Evolutionary conservation across 64 coral and sea anemone species (phyloP), one percentile per base, ranked within the genome.

Genomic region (Acropora tenuis): DNA sequence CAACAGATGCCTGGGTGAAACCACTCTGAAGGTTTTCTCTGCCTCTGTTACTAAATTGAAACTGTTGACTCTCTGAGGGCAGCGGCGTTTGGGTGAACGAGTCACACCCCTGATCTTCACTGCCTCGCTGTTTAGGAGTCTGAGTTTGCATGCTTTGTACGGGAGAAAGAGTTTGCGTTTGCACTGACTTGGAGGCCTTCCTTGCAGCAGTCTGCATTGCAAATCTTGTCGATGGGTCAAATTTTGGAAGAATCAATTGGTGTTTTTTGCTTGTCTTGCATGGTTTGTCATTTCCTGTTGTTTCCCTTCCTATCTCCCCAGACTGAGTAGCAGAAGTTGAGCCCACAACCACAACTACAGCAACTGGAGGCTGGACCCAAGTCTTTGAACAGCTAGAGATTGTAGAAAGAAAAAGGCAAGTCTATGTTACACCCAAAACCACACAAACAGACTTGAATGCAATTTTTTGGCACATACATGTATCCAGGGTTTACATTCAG

Each of bases 1-100:
- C 91, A 71, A 93, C 91, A 17, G 91, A 93, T 43, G 91, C n/a
- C 16, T 92, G 73, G 89, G 46, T 85, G 17, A 84, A 45, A 77
- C 78, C 47, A 74, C 72, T 73, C 42, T 40, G 12, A 58, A 57
- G 12, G 48, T 49, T 57, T 12, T 16, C 68, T 19, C 60, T 63
- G 11, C 6, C 82, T 46, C n/a, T n/a, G 8, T 7, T 72, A 68
- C n/a, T 85, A 2, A 85, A 71, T 43, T 69, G 82, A 85, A 85
- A 85, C 44, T 69, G 82, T n/a, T 49, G 17, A 3, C 8, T 71
- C 7, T 8, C 8, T 71, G 43, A 18, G 19, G 82, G 41, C 1
- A n/a, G 65, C 47, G 46, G 82, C 8, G 82, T 85, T 44, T 85
- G 82, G 68, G 82, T 85, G 59, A 20, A 85, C 5, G 82, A 71